Conservation (phyloP, 2,113 vertebrate genomes). For the Callocephalon fimbriatum region DNA sequence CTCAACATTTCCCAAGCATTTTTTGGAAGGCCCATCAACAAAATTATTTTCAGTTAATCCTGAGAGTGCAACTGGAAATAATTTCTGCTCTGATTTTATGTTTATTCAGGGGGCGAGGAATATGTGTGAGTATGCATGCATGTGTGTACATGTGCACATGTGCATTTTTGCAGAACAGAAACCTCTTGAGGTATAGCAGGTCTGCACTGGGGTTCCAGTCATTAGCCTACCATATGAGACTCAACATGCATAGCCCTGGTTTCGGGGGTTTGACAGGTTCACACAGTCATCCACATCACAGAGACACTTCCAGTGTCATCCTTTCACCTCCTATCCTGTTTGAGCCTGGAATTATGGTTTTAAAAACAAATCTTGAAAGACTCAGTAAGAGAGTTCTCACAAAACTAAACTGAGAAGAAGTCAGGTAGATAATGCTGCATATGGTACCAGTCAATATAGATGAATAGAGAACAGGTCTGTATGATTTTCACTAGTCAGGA, state of each 20-base stretch:
- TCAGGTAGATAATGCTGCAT: neutral
- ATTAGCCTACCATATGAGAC: neutral
- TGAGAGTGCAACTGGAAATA: neutral
- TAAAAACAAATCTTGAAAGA: neutral
- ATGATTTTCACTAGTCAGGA: neutral
- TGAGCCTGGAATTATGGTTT: neutral
- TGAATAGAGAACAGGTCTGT: neutral
- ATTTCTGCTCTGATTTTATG: neutral
- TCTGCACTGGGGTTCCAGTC: neutral
- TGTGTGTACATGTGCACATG: rapidly evolving
- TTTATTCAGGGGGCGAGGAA: neutral
- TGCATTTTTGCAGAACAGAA: neutral
- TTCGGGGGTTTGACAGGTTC: neutral
- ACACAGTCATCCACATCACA: neutral
- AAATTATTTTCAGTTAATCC: neutral
- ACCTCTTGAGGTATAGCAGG: neutral
- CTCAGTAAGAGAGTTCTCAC: neutral
- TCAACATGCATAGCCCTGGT: neutral
- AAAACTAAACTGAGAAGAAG: neutral
- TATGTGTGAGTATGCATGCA: neutral
- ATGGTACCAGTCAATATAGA: rapidly evolving
- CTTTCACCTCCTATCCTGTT: neutral
- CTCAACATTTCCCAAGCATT: neutral
- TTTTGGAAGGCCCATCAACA: neutral
- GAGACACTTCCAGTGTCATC: neutral